Conservation (phyloP, 2,797 vertebrate genomes). For the Anolis apletophallus region DNA sequence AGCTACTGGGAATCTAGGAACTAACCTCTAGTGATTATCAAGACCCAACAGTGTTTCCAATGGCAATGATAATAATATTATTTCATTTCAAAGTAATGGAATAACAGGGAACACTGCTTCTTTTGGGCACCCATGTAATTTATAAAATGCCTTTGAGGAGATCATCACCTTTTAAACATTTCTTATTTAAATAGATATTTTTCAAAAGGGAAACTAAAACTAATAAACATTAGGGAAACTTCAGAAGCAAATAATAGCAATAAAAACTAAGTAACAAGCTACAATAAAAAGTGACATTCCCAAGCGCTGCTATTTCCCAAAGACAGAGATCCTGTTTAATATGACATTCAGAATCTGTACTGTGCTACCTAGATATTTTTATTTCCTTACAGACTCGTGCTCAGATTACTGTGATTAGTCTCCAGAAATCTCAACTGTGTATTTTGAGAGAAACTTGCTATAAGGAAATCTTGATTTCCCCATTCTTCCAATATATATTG, state of each 20-base stretch:
- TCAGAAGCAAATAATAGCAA: not conserved
- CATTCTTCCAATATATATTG: constrained; percentile 15
- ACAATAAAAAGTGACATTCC: not conserved
- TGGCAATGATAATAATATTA: not conserved
- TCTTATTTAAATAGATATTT: too few species aligned
- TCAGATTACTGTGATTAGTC: not conserved
- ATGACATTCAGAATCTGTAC: constrained; percentile 23
- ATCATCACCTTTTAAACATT: too few species aligned
- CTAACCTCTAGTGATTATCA: too few species aligned
- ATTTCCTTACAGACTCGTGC: not conserved
- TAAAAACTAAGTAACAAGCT: not conserved
- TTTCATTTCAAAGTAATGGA: too few species aligned
- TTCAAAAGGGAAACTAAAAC: not conserved
- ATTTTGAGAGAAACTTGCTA: not conserved
- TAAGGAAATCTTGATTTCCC: constrained; percentile 30
- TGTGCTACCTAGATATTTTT: constrained; percentile 8
- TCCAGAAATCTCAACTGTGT: not conserved
- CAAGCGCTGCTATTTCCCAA: not conserved
- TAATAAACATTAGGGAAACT: not conserved
- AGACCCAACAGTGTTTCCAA: too few species aligned
- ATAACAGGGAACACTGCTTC: too few species aligned
- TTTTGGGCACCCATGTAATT: too few species aligned
- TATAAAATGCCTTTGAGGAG: too few species aligned
- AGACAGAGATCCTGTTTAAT: not conserved
- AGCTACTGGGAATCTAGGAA: too few species aligned